Evolutionary conservation across 53 echinoderm and acorn worm species (phyloP).

Genomic region (Henricia sp.): DNA sequence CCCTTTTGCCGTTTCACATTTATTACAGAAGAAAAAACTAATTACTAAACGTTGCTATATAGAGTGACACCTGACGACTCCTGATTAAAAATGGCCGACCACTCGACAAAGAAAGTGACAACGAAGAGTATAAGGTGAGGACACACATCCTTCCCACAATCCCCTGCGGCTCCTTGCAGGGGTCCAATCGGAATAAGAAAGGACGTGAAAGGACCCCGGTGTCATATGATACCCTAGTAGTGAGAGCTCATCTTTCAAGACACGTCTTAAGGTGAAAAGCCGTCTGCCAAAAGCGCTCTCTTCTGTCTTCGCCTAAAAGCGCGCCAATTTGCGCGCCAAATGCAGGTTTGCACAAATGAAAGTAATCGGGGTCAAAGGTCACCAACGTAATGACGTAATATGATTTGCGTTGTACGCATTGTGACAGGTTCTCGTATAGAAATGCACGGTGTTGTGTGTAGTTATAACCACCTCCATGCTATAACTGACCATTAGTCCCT

Average conservation of each 20-base stretch:
- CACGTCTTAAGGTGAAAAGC: conserved; percentile 21
- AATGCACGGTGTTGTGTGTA: neutral
- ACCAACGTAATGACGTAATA: conserved; percentile 49
- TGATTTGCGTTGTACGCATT: conserved; percentile 4
- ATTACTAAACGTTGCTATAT: no score
- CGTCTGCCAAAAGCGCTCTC: conserved; percentile 18
- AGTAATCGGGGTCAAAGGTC: conserved; percentile 50
- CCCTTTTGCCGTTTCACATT: no score
- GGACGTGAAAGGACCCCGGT: conserved; percentile 34
- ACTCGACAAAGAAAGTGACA: conserved; percentile 28
- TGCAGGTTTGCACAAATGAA: conserved; percentile 15
- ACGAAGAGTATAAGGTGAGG: conserved; percentile 31
- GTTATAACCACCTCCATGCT: no score
- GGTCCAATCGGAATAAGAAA: conserved; percentile 39
- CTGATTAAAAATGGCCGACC: conserved; percentile 49
- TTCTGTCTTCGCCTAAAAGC: conserved; percentile 50
- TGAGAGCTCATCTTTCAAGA: conserved; percentile 37
- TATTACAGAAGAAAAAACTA: no score
- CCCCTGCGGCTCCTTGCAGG: conserved; percentile 27
- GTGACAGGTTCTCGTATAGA: no score
- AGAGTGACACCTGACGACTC: neutral
- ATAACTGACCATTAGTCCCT: no score
- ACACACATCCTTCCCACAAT: conserved; percentile 59
- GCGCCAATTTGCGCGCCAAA: conserved; percentile 42
- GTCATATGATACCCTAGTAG: conserved; percentile 44